phyloP scores from a whole-genome alignment of 2,797 vertebrate species.

The Anomalospiza imberbis region DNA sequence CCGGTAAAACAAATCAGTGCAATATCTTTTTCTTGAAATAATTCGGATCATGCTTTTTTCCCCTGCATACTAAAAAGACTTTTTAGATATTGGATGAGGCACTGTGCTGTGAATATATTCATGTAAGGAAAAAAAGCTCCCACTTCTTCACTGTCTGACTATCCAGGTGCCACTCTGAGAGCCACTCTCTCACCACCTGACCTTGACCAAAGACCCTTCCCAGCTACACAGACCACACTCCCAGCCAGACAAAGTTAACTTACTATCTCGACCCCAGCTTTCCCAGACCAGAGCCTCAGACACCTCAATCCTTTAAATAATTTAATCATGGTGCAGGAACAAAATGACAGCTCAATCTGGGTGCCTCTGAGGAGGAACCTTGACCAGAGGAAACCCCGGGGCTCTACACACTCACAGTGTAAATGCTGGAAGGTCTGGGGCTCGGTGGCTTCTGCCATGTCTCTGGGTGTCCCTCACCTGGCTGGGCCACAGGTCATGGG shows the following conservation, averaged over 20 bases:
- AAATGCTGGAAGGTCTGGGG: neutral
- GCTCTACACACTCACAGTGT: neutral
- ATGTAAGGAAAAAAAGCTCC: fast-evolving
- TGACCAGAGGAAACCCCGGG: neutral
- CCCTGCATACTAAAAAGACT: neutral
- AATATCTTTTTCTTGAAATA: neutral
- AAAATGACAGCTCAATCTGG: fast-evolving
- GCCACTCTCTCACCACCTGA: neutral
- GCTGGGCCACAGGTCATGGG: neutral
- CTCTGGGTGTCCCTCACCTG: neutral
- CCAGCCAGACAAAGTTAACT: neutral
- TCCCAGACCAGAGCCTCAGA: neutral
- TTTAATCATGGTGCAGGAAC: neutral
- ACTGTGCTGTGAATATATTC: no score
- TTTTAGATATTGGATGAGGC: neutral
- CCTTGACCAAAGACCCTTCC: neutral
- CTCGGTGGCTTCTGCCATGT: fast-evolving
- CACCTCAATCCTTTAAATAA: neutral
- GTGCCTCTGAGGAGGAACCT: neutral
- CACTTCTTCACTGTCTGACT: no score
- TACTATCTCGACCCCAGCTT: fast-evolving
- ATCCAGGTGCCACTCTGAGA: neutral
- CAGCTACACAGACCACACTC: neutral
- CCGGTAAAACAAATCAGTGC: neutral
- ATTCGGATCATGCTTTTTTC: neutral